A percentile compares a stretch with the other conserved stretches of the same genome.
phyloP scores from a whole-genome alignment of 2,888 invertebrate genomes.

The Oscheius onirici region DNA sequence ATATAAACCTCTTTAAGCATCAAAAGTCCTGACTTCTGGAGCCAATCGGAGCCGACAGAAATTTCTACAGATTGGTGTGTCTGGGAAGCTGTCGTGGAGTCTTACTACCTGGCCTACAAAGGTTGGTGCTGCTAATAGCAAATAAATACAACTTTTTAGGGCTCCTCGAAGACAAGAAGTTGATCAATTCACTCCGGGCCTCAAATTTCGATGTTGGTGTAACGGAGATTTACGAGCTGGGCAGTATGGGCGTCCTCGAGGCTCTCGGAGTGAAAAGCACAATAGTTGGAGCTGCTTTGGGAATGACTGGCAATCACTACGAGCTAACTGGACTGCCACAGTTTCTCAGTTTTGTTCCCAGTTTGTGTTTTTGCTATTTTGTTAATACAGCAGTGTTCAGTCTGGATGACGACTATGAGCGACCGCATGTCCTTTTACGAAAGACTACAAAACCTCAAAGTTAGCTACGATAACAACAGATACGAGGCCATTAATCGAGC shows the following conservation, averaged over 20 bases:
- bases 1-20: neutral
- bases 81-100: neutral
- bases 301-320: slow-evolving; percentile 10
- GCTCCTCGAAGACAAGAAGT: slow-evolving; percentile 7
- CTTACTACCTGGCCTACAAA: neutral
- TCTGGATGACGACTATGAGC: slow-evolving; percentile 5
- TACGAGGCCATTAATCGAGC: neutral
- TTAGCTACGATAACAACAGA: neutral
- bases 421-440: slow-evolving; percentile 21
- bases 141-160: neutral
- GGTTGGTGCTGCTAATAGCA: neutral
- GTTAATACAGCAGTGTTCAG: neutral
- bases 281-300: slow-evolving; percentile 6
- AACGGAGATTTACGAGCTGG: neutral
- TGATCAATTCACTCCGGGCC: neutral
- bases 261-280: neutral
- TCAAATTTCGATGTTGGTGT: slow-evolving; percentile 13
- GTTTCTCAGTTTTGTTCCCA: slow-evolving; percentile 5
- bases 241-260: slow-evolving; percentile 10
- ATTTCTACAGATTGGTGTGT: neutral
- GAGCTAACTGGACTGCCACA: slow-evolving; percentile 5
- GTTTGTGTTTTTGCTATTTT: too few relatives aligned
- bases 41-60: neutral
- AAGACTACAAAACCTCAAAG: slow-evolving; percentile 1
- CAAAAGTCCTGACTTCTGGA: slow-evolving; percentile 1